Evolutionary conservation across 2,113 vertebrate species (phyloP).

Genomic region (Cebidichthys violaceus): DNA sequence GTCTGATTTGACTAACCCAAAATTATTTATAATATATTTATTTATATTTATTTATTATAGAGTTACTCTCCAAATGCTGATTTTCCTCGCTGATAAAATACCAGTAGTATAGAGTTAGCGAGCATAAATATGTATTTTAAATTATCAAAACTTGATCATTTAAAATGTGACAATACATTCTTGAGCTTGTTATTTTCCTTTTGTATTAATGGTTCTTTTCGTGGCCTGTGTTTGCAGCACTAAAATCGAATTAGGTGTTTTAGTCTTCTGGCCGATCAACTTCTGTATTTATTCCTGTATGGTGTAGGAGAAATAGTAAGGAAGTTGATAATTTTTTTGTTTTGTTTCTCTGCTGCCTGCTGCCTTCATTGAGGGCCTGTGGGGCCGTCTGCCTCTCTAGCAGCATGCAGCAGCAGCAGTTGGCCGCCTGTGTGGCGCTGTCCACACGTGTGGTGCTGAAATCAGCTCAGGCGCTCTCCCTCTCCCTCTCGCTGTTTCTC

Average conservation of each 20-base stretch:
- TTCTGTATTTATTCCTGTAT: not conserved
- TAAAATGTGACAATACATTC: not conserved
- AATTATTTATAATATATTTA: not conserved
- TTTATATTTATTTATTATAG: not conserved
- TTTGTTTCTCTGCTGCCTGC: slow-evolving; percentile 1
- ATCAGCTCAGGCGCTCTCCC: slow-evolving; percentile 17
- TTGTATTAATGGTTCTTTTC: not conserved
- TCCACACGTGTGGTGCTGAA: slow-evolving; percentile 84
- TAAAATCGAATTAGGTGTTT: not conserved
- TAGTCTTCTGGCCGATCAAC: not conserved
- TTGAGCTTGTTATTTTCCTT: not conserved
- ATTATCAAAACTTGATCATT: not conserved
- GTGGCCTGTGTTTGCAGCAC: not conserved
- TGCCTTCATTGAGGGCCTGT: not conserved
- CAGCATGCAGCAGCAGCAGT: slow-evolving; percentile 69
- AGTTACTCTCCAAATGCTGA: not conserved
- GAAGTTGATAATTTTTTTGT: not conserved
- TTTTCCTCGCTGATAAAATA: not conserved
- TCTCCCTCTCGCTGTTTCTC: slow-evolving; percentile 20
- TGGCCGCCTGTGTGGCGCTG: slow-evolving; percentile 83
- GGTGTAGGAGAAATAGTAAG: not conserved
- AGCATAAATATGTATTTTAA: not conserved
- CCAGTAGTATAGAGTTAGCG: not conserved
- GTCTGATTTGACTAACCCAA: not conserved
- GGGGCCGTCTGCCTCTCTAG: not conserved